These are phyloP conservation scores for Cinclus mexicanus DNA, from an alignment of 2,113 vertebrate species.

Conservation along the genomic window DNA sequence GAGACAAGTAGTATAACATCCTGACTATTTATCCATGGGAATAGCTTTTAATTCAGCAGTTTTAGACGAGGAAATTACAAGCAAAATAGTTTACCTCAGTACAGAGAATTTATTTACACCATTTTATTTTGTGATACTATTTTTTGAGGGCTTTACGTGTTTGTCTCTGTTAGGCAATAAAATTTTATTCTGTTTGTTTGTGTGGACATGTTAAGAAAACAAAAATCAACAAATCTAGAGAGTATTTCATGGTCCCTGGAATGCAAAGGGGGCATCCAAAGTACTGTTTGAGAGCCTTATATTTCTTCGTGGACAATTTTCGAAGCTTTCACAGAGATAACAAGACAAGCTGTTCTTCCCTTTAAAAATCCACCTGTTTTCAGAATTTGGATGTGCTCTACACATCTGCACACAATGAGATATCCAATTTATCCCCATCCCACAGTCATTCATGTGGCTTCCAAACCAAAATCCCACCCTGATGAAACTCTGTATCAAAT, in stretches of 20 bases:
- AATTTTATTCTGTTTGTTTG: constrained; percentile 7
- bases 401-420: background rate
- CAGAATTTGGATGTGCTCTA: background rate
- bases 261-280: background rate
- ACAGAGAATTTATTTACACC: background rate
- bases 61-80: background rate
- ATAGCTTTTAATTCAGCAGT: background rate
- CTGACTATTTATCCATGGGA: background rate
- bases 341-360: background rate
- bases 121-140: background rate
- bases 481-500: background rate
- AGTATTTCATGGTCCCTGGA: constrained; percentile 56
- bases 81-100: constrained; percentile 12
- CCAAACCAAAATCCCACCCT: background rate
- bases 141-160: background rate
- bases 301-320: background rate
- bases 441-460: background rate
- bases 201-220: constrained; percentile 34
- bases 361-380: background rate
- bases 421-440: background rate
- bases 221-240: constrained; percentile 46
- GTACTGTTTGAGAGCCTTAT: background rate
- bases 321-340: background rate
- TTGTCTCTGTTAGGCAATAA: constrained; percentile 18
- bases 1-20: background rate